A percentile compares a stretch with the other conserved stretches of the same genome.
Evolutionary conservation across 2,113 vertebrate genomes (phyloP).

Genomic region (Columba livia): DNA sequence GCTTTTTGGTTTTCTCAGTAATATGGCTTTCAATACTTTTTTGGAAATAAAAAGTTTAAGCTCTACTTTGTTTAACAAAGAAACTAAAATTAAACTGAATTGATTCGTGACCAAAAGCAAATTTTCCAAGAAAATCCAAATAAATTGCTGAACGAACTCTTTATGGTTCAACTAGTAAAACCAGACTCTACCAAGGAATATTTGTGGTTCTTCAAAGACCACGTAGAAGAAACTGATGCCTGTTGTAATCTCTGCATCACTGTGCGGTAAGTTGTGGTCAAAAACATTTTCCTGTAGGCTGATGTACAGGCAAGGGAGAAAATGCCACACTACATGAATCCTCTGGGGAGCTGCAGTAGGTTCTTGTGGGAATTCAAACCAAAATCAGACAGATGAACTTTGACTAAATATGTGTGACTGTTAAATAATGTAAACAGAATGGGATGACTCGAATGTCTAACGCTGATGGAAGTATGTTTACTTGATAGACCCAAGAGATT

Average conservation of each 20-base stretch:
- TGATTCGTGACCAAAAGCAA: background rate
- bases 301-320: background rate
- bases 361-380: background rate
- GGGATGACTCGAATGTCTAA: background rate
- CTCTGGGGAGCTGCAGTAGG: background rate
- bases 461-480: background rate
- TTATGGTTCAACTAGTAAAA: background rate
- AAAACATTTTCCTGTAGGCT: background rate
- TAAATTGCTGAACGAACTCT: background rate
- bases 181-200: background rate
- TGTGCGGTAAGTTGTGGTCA: background rate
- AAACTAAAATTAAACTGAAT: background rate
- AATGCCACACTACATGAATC: background rate
- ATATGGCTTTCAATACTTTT: background rate
- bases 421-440: constrained; percentile 22
- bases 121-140: background rate
- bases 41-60: background rate
- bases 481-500: background rate
- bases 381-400: background rate
- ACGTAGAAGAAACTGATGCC: background rate
- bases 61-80: background rate
- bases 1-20: background rate
- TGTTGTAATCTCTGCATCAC: background rate
- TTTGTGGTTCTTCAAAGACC: background rate
- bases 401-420: background rate